These are phyloP conservation scores for Lordiphosa clarofinis DNA, from an alignment of 1,140 invertebrate species.

Conservation along the genomic window DNA sequence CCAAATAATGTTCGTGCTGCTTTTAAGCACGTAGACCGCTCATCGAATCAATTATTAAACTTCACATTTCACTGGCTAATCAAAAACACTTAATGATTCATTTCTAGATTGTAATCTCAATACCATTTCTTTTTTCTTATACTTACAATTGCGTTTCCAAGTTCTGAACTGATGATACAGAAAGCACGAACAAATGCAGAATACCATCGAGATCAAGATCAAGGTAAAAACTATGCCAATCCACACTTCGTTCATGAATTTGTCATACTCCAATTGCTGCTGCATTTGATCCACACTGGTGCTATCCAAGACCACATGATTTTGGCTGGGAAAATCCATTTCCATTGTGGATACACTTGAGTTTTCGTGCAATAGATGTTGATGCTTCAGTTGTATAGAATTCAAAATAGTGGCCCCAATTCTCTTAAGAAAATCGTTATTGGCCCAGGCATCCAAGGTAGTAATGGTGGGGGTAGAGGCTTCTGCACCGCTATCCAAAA, in stretches of 20 bases:
- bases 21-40: background rate
- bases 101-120: too few relatives aligned
- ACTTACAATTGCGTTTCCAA: constrained; percentile 79
- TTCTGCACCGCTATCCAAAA: constrained; percentile 45
- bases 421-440: constrained; percentile 66
- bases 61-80: background rate
- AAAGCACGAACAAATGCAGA: constrained; percentile 78
- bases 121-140: background rate
- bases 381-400: constrained; percentile 65
- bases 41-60: constrained; percentile 3
- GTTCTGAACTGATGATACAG: constrained; percentile 77
- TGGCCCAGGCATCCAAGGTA: constrained; percentile 36
- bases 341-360: constrained; percentile 54
- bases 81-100: background rate
- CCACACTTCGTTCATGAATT: constrained; percentile 79
- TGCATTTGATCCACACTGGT: constrained; percentile 66
- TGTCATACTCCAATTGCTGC: constrained; percentile 75
- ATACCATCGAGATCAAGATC: constrained; percentile 76
- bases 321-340: constrained; percentile 42
- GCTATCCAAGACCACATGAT: constrained; percentile 66
- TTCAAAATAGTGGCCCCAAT: constrained; percentile 65
- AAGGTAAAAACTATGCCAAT: constrained; percentile 76
- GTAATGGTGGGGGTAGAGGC: constrained; percentile 64
- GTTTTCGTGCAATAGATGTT: constrained; percentile 22
- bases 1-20: too few relatives aligned